phyloP scores from a whole-genome alignment of 2,888 invertebrate species.

The Campaea margaritaria region DNA sequence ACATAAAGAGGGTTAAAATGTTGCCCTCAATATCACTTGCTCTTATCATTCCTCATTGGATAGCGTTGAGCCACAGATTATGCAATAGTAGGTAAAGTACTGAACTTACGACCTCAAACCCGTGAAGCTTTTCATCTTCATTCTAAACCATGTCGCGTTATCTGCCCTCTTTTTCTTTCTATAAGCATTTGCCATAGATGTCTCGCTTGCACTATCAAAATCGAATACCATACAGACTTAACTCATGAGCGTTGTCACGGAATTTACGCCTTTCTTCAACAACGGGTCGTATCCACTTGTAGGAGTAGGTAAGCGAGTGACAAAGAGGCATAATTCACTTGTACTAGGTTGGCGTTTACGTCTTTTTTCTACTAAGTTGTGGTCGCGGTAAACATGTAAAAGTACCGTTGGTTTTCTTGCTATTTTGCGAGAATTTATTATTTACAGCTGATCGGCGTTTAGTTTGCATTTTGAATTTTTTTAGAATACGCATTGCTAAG shows the following conservation, averaged over 20 bases:
- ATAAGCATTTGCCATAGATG: background rate
- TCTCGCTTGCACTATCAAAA: slow-evolving; percentile 1
- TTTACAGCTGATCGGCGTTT: slow-evolving; percentile 7
- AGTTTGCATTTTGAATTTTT: background rate
- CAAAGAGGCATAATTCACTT: slow-evolving; percentile 1
- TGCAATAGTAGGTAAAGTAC: background rate
- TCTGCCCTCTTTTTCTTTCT: slow-evolving; percentile 1
- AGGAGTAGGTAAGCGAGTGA: background rate
- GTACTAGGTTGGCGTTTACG: background rate
- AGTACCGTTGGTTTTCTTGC: slow-evolving; percentile 10
- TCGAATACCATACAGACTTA: background rate
- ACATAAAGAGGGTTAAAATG: too few species aligned
- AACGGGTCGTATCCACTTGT: background rate
- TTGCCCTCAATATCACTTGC: too few species aligned
- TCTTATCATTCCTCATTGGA: too few species aligned
- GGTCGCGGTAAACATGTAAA: slow-evolving; percentile 1
- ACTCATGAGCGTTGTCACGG: background rate
- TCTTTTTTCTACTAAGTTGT: background rate
- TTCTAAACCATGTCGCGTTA: slow-evolving; percentile 15
- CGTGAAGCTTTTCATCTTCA: slow-evolving; percentile 17
- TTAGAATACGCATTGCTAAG: background rate
- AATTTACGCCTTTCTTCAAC: background rate
- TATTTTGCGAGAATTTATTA: slow-evolving; percentile 10
- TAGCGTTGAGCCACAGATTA: too few species aligned
- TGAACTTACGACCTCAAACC: slow-evolving; percentile 35